phyloP scores from a whole-genome alignment of 2,113 vertebrate genomes.

The Mustela lutreola region DNA sequence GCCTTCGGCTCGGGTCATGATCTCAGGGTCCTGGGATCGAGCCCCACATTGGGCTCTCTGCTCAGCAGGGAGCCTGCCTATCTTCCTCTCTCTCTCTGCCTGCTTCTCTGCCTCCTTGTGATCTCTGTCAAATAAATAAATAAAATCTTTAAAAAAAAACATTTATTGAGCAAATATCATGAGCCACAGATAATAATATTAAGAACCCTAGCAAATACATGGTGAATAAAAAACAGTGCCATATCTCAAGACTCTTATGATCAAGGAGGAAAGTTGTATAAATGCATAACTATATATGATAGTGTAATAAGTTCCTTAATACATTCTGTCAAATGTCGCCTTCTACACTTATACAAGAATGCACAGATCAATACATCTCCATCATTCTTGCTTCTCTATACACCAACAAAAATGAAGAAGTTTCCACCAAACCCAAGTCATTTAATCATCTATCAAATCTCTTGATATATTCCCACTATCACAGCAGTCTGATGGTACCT shows the following conservation, averaged over 20 bases:
- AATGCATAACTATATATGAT: background rate
- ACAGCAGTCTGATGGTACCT: constrained; percentile 62
- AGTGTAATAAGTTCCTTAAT: background rate
- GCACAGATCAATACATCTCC: background rate
- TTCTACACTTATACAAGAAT: constrained; percentile 18
- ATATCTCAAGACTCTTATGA: background rate
- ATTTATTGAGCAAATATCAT: background rate
- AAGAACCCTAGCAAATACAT: background rate
- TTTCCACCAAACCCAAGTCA: constrained; percentile 80
- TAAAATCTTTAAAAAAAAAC: no score
- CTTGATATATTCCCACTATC: constrained; percentile 84
- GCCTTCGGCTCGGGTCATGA: no score
- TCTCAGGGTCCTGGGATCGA: no score
- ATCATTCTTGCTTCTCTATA: constrained; percentile 48
- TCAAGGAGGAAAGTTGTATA: background rate
- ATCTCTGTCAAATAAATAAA: no score
- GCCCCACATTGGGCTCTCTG: no score
- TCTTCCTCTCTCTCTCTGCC: no score
- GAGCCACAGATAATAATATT: background rate
- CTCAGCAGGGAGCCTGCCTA: no score
- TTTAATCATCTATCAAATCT: constrained; percentile 86
- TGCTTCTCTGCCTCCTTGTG: no score
- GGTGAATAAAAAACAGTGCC: background rate
- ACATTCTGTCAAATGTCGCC: background rate
- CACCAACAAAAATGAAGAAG: constrained; percentile 85